Evolutionary conservation across 2,888 invertebrate genomes (phyloP).

Genomic region (Clepsis dumicolana): DNA sequence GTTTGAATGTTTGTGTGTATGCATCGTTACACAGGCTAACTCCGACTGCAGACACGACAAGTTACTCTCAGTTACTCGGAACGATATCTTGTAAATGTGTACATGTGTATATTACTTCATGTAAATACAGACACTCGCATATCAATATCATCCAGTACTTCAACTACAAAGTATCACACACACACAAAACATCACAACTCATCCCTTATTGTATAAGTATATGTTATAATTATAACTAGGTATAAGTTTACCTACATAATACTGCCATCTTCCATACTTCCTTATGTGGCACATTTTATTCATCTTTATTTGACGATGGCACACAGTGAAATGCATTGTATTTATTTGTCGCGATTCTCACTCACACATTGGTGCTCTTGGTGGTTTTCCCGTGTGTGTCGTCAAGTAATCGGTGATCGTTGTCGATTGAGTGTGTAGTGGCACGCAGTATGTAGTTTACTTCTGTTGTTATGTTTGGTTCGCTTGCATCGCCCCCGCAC

Average conservation of each 20-base stretch:
- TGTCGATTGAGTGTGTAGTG: conserved; percentile 46
- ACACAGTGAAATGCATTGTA: neutral
- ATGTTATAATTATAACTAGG: neutral
- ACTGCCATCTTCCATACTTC: conserved; percentile 19
- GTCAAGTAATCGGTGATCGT: conserved; percentile 9
- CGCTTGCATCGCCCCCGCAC: conserved; percentile 68
- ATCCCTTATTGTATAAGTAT: conserved; percentile 2
- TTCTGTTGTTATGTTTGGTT: conserved; percentile 60
- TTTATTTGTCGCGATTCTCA: no score
- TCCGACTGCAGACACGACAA: conserved; percentile 1
- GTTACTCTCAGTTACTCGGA: neutral
- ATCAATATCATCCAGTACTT: neutral
- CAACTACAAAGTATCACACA: conserved; percentile 17
- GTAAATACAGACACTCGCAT: conserved; percentile 5
- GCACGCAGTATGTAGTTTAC: conserved; percentile 46
- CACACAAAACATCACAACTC: conserved; percentile 7
- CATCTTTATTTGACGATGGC: conserved; percentile 14
- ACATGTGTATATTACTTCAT: conserved; percentile 9
- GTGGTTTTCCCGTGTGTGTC: neutral
- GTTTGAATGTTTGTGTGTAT: conserved; percentile 45
- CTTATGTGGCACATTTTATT: conserved; percentile 27
- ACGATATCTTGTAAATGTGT: conserved; percentile 24
- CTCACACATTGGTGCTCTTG: neutral
- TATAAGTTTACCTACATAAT: conserved; percentile 13
- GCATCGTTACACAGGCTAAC: conserved; percentile 29